A percentile compares a stretch with the other conserved stretches of the same genome.
Evolutionary conservation across 2,888 invertebrate species (phyloP).

Genomic region (Apodemia zela): DNA sequence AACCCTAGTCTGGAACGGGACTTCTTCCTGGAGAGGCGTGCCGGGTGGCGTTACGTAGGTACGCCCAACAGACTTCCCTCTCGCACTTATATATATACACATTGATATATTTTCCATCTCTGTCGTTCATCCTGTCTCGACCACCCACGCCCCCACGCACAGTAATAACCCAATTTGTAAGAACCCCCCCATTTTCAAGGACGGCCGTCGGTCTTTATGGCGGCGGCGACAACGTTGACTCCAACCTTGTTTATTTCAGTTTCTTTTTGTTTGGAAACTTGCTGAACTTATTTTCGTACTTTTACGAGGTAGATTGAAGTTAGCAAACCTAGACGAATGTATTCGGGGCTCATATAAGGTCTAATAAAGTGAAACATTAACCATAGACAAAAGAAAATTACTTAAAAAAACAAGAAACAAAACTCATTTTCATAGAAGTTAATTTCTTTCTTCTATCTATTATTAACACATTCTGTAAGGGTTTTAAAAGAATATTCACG

Average conservation of each 20-base stretch:
- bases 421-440: background rate
- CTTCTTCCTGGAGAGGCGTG: conserved; percentile 76
- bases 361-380: background rate
- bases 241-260: conserved; percentile 81
- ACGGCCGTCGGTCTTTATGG: conserved; percentile 80
- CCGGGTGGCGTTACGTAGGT: conserved; percentile 69
- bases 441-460: too few relatives aligned
- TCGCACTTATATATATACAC: conserved; percentile 39
- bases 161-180: conserved; percentile 81
- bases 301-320: conserved; percentile 37
- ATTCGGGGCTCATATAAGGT: background rate
- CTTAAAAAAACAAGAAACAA: background rate
- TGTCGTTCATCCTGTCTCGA: conserved; percentile 58
- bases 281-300: conserved; percentile 74
- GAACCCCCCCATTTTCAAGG: conserved; percentile 80
- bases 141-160: conserved; percentile 68
- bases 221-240: conserved; percentile 79
- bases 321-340: conserved; percentile 31
- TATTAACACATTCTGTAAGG: too few relatives aligned
- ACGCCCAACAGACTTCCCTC: conserved; percentile 67
- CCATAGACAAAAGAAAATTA: background rate
- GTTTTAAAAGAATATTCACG: too few relatives aligned
- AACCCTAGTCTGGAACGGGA: conserved; percentile 71
- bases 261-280: conserved; percentile 79
- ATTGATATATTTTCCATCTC: conserved; percentile 40